These are phyloP conservation scores for Antechinus flavipes DNA, from an alignment of 2,113 vertebrate genomes.

Conservation along the genomic window DNA sequence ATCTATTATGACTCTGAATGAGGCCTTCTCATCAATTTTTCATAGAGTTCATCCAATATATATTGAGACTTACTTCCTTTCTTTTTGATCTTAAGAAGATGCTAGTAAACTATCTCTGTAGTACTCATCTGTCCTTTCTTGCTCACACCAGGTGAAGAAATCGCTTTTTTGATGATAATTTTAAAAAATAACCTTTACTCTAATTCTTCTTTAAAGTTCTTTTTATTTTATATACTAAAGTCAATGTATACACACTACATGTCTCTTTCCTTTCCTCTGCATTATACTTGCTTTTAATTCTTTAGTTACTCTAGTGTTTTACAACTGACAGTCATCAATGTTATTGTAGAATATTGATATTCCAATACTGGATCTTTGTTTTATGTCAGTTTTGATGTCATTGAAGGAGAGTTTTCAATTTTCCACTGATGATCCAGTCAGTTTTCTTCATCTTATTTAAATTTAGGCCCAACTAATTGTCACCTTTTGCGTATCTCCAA, in stretches of 20 bases:
- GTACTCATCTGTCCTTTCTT: not conserved
- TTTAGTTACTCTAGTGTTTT: not conserved
- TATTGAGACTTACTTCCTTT: not conserved
- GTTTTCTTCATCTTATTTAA: not conserved
- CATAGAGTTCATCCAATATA: not conserved
- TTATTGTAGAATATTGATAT: not conserved
- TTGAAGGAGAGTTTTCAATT: not conserved
- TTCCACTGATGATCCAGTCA: not conserved
- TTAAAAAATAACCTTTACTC: not conserved
- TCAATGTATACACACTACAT: not conserved
- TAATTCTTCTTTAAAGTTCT: not conserved
- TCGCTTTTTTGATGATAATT: not conserved
- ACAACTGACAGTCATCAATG: not conserved
- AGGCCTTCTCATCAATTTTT: not conserved
- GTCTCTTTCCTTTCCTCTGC: not conserved
- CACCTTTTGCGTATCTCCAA: not conserved
- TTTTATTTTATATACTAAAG: not conserved
- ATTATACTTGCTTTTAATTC: not conserved
- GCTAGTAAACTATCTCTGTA: not conserved
- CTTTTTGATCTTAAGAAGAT: not conserved
- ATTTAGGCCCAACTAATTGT: not conserved
- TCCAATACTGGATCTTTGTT: not conserved
- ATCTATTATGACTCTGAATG: not conserved
- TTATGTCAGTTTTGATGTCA: not conserved
- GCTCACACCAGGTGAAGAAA: not conserved